These are phyloP conservation scores for Phortica magna DNA, from an alignment of 2,888 invertebrate genomes.

Conservation along the genomic window DNA sequence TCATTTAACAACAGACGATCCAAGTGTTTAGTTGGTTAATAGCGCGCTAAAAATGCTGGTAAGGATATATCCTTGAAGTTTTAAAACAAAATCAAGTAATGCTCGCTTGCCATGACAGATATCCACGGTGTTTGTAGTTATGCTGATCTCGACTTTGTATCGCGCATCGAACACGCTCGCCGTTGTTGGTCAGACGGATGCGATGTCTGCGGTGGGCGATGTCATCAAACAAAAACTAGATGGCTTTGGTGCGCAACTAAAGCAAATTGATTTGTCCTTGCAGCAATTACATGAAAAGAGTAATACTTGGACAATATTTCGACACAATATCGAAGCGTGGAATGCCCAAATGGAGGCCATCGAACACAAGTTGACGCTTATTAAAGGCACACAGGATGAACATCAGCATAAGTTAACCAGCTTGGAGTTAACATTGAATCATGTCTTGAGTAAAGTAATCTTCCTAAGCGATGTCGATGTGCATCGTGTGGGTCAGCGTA, in stretches of 20 bases:
- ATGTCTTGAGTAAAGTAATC: constrained; percentile 76
- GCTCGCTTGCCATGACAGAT: constrained; percentile 43
- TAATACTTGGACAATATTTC: constrained; percentile 80
- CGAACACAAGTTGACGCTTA: constrained; percentile 79
- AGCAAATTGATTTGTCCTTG: constrained; percentile 78
- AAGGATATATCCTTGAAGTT: background rate
- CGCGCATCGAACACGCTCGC: constrained; percentile 33
- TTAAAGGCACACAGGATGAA: constrained; percentile 75
- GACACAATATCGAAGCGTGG: constrained; percentile 80
- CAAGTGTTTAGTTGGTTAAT: constrained; percentile 13
- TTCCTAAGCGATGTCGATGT: constrained; percentile 67
- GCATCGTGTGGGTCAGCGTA: constrained; percentile 4
- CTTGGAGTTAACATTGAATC: constrained; percentile 77
- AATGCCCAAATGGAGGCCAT: constrained; percentile 79
- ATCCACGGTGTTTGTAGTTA: constrained; percentile 46
- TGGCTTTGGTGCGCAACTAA: constrained; percentile 59
- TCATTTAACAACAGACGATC: background rate
- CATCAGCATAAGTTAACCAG: constrained; percentile 70
- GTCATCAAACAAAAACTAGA: constrained; percentile 70
- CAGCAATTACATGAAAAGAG: constrained; percentile 79
- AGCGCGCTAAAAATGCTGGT: constrained; percentile 19
- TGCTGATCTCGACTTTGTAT: constrained; percentile 45
- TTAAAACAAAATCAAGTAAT: background rate
- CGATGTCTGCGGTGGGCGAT: constrained; percentile 17
- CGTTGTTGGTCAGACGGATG: constrained; percentile 4